phyloP scores from a whole-genome alignment of 2,888 invertebrate species.

The Xanthorhoe designata region DNA sequence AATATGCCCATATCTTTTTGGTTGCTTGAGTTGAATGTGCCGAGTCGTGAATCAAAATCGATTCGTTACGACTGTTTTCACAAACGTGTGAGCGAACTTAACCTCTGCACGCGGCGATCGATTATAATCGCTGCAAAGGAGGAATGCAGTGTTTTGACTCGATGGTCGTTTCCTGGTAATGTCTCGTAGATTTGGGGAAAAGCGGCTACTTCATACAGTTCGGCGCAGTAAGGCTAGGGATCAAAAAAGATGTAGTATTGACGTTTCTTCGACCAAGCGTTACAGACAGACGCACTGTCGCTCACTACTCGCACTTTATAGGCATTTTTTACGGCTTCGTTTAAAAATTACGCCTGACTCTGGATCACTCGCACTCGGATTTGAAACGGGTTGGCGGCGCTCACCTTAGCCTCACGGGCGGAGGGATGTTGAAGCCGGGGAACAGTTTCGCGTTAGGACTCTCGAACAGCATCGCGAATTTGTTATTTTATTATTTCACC shows the following conservation, averaged over 20 bases:
- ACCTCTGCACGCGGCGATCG: constrained; percentile 42
- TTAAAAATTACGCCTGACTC: constrained; percentile 60
- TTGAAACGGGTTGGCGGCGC: constrained; percentile 41
- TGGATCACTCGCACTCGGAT: constrained; percentile 57
- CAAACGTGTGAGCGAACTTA: constrained; percentile 38
- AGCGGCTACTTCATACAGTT: constrained; percentile 34
- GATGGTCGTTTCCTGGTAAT: constrained; percentile 29
- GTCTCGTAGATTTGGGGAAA: constrained; percentile 31
- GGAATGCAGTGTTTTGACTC: constrained; percentile 45
- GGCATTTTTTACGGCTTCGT: constrained; percentile 67
- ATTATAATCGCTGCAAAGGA: constrained; percentile 43
- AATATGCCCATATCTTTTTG: constrained; percentile 18
- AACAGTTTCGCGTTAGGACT: constrained; percentile 89
- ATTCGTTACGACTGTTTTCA: constrained; percentile 38
- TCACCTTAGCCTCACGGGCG: constrained; percentile 87
- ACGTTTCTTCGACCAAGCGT: constrained; percentile 67
- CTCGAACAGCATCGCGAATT: constrained; percentile 89
- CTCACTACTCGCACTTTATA: constrained; percentile 63
- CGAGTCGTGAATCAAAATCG: constrained; percentile 37
- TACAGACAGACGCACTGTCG: constrained; percentile 64
- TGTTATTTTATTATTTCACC: constrained; percentile 72
- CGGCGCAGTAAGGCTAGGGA: constrained; percentile 44
- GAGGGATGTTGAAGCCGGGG: constrained; percentile 89
- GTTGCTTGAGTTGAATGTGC: constrained; percentile 13
- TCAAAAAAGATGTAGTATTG: constrained; percentile 63